Base-by-base conservation (phyloP, 2,113 vertebrate genomes). In the human region DNA sequence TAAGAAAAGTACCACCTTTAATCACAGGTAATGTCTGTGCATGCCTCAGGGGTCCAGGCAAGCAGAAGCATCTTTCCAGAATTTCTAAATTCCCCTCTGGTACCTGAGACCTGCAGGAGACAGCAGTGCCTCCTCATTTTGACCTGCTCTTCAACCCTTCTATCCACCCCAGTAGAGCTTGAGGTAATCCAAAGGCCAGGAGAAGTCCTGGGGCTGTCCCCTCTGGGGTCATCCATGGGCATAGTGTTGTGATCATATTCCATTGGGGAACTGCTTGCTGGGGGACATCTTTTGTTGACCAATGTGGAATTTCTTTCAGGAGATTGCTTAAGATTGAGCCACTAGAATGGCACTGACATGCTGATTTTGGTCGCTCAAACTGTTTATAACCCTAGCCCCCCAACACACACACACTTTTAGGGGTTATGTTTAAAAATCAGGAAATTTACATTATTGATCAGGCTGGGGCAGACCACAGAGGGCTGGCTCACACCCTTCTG, bases 281-380 rank as follows among this genome's bases (percentile, higher is more conserved):
- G 48, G 70, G 25, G 11, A 68, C 90, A 27, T 72, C 25, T 93
- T 50, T 72, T 80, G 27, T 13, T 81, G 66, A 64, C 13, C 3
- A 73, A 52, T 27, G 59, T 89, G 81, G 8, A n/a, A 50, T 80
- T 93, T 92, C 76, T 89, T 87, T 90, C 18, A 75, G 85, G 50
- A 48, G 22, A 82, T 43, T 70, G 64, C 30, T 87, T 85, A 25
- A 80, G 38, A 30, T 43, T 78, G 20, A 84, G 23, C 52, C 40
- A 32, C 45, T 40, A 45, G 73, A 73, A 50, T 66, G 45, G 35
- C 66, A 32, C 38, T 66, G 38, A 90, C 11, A 81, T 0, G 2
- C 70, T 72, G 43, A 92, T 55, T 89, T 89, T 1, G 9, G 70
- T 79, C 50, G 70, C 30, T 61, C 30, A 32, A 45, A 82, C n/a